These are phyloP conservation scores for Arion vulgaris DNA, from an alignment of 1,140 invertebrate genomes.

Conservation along the genomic window DNA sequence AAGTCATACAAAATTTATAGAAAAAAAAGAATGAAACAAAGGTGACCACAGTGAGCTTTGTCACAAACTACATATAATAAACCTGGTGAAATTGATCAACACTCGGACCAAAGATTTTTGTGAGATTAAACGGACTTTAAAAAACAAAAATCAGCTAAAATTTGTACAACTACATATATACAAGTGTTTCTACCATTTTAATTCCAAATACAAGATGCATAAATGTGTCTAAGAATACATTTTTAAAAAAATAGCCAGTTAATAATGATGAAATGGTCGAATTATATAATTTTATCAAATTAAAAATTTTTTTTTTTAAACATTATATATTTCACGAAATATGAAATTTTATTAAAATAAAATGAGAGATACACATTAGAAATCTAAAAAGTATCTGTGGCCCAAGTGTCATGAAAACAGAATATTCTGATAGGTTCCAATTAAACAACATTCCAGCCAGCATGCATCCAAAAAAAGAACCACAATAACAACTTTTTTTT, in stretches of 20 bases:
- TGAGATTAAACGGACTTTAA: no score
- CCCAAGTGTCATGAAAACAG: background rate
- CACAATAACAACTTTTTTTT: background rate
- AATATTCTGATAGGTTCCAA: background rate
- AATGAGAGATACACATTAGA: background rate
- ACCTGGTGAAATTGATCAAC: background rate
- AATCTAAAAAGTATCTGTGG: background rate
- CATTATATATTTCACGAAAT: background rate
- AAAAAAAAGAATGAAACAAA: background rate
- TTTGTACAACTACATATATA: no score
- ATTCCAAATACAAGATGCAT: no score
- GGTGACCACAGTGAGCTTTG: background rate
- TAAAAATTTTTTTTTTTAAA: background rate
- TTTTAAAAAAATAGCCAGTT: background rate
- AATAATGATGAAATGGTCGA: no score
- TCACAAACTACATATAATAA: background rate
- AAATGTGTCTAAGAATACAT: no score
- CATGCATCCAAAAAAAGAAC: constrained; percentile 12
- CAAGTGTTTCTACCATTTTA: no score
- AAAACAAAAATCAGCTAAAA: no score
- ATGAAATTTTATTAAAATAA: background rate
- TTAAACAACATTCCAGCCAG: background rate
- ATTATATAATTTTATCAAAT: no score
- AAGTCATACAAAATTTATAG: background rate
- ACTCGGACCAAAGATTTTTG: background rate